Base-by-base conservation (phyloP, 1,140 invertebrate genomes). In the Agrypnia vestita region DNA sequence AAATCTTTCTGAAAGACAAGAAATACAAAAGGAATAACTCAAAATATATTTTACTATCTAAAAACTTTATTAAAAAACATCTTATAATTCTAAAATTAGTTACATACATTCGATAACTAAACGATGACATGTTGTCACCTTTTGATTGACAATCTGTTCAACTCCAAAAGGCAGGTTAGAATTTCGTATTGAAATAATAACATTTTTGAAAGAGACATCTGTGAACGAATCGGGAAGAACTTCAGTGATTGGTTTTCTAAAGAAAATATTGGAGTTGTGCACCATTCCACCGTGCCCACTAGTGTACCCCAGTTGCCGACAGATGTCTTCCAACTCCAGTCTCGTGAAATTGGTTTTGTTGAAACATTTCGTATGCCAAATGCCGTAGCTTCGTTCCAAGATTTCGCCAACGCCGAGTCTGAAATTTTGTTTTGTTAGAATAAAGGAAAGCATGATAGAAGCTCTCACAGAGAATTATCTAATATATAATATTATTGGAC, bases 361-460 rank as follows among this genome's bases (percentile, higher is more conserved):
- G 47, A 90, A 91, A 84, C 93, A 94, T 78, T 91, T 89, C 0
- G 90, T 85, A 71, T 93, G 90, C 91, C 92, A 93, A 25, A 92
- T 85, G 4, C 93, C 93, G 49, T 88, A 90, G 1, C 88, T 88
- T 55, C 89, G 86, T 10, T 86, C 85, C 35, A 91, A 85, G 0
- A 93, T 86, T 84, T 93, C 91, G 1, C 92, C 92, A 17, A 85
- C 88, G 25, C 87, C 87, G 15, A 80, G 21, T 75, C 89, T 91
- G 81, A n/a, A 85, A 88, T n/a, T n/a, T n/a, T n/a, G n/a, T n/a
- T n/a, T n/a, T n/a, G n/a, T n/a, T n/a, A n/a, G n/a, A n/a, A n/a
- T n/a, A 62, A 51, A 51, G 25, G 6, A 35, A 35, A 35, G 25
- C 1, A 6, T 35, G 25, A 35, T 35, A 6, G 6, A 35, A 6